These are phyloP conservation scores for Salticus scenicus DNA, from an alignment of 2,888 invertebrate species.

Conservation along the genomic window DNA sequence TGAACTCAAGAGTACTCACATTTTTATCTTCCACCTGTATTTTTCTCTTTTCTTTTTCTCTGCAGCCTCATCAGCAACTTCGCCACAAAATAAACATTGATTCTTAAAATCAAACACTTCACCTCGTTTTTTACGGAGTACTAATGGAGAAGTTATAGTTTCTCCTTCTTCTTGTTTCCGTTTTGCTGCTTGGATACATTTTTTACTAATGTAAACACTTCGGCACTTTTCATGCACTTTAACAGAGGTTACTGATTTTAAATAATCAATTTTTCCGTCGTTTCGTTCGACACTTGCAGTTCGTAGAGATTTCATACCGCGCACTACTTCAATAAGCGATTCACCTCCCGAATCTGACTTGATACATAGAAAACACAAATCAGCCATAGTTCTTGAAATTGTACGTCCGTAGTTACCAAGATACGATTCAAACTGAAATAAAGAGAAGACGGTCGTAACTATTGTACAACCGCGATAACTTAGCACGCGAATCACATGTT, in stretches of 20 bases:
- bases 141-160: background rate
- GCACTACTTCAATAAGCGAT: background rate
- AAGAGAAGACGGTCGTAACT: background rate
- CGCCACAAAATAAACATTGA: background rate
- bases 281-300: background rate
- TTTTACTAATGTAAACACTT: conserved; percentile 4
- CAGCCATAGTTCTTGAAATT: background rate
- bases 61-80: background rate
- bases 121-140: background rate
- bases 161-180: background rate
- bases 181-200: background rate
- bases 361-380: background rate
- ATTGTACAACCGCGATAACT: no score
- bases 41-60: conserved; percentile 1
- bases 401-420: background rate
- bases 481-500: no score
- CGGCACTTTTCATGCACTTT: background rate
- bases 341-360: background rate
- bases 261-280: background rate
- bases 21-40: background rate
- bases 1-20: background rate
- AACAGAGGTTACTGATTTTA: background rate
- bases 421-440: background rate
- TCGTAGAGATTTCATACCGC: background rate
- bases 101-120: background rate